Evolutionary conservation across 2,113 vertebrate genomes (phyloP).

Genomic region (Oryzias celebensis): DNA sequence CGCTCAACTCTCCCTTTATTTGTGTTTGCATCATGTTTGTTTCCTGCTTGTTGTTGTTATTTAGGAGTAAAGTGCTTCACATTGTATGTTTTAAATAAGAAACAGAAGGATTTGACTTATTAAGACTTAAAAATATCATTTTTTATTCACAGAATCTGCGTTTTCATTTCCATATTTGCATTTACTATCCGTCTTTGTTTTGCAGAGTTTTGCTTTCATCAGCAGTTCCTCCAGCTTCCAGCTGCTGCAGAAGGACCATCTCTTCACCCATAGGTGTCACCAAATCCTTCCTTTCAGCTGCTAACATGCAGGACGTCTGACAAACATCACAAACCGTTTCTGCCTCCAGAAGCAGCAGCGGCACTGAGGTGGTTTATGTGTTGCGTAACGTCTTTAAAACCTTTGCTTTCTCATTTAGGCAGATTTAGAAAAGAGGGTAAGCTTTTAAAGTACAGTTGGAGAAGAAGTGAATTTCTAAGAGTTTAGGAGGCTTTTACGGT

Average conservation of each 20-base stretch:
- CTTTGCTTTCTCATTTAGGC: constrained; percentile 16
- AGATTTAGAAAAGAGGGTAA: constrained; percentile 11
- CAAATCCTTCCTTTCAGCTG: constrained; percentile 30
- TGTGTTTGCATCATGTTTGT: no score
- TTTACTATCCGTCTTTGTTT: no score
- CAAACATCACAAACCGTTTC: constrained; percentile 20
- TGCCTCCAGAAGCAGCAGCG: constrained; percentile 1
- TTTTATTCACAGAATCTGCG: no score
- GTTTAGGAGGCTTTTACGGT: neutral
- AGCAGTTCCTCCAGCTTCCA: neutral
- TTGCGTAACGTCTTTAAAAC: constrained; percentile 5
- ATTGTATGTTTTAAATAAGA: no score
- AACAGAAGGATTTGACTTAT: no score
- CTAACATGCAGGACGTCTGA: constrained; percentile 12
- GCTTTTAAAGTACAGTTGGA: constrained; percentile 14
- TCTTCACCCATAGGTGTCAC: constrained; percentile 56
- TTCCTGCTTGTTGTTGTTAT: no score
- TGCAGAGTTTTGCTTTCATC: no score
- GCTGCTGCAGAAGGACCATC: neutral
- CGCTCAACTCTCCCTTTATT: no score
- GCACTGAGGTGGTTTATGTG: constrained; percentile 1
- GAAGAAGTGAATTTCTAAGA: constrained; percentile 10
- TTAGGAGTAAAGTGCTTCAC: no score
- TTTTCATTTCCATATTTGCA: no score
- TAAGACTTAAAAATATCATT: no score